Base-by-base conservation (phyloP, 1,140 invertebrate species). In the Meloidogyne chitwoodi region DNA sequence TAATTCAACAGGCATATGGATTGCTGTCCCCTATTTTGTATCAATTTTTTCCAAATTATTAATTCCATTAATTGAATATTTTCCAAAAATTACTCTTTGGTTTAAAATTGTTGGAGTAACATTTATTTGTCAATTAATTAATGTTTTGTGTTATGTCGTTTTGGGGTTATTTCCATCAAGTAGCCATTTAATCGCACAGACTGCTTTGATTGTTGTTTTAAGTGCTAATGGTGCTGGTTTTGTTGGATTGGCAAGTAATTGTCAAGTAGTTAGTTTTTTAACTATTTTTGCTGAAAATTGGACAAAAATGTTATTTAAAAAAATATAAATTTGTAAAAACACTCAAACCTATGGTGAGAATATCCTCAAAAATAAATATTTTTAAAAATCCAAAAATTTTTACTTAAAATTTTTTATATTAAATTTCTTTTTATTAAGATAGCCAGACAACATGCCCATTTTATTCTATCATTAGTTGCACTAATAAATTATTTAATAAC, bases 401-500 rank as follows among this genome's bases (percentile, higher is more conserved):
- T n/a, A n/a, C n/a, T n/a, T n/a, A n/a, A n/a, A n/a, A n/a, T n/a
- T n/a, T n/a, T n/a, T n/a, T n/a, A n/a, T n/a, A n/a, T n/a, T n/a
- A n/a, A n/a, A n/a, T n/a, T n/a, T n/a, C n/a, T 67, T 67, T 16
- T 38, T 44, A 68, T 31, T 24, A 24, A 73, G 71, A 34, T 73
- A 24, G 71, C 71, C 12, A 44, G 64, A n/a, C 71, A 63, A 26
- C 71, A 73, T 34, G 71, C 71, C 38, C 71, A 73, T n/a, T 65
- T 73, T 63, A 56, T 73, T 24, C 24, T 73, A 5, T 31, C 71
- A 27, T 22, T 73, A 31, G 61, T 73, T n/a, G 56, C 71, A 2
- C 56, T 73, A 22, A 63, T 73, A n/a, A 73, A 73, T 31, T 73
- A 73, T 34, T n/a, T 73, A 14, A 73, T 73, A 12, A 73, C 71